phyloP scores from a whole-genome alignment of 1,140 invertebrate genomes.

The Lucilia sericata region DNA sequence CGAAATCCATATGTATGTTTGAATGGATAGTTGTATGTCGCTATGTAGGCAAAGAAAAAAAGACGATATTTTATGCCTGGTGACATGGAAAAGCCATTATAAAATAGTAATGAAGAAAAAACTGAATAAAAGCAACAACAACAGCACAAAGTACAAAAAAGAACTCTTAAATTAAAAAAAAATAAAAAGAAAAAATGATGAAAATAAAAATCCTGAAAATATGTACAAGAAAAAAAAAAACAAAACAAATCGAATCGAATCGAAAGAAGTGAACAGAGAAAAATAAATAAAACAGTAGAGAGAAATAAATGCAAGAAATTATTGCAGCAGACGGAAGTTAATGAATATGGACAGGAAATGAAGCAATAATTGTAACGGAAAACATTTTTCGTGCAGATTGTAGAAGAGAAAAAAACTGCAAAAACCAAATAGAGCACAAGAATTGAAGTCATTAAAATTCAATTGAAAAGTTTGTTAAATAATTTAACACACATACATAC shows the following conservation, averaged over 20 bases:
- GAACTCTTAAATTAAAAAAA: slow-evolving; percentile 27
- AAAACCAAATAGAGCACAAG: not conserved
- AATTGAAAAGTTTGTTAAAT: slow-evolving; percentile 23
- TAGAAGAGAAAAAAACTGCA: not conserved
- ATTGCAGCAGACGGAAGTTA: slow-evolving; percentile 35
- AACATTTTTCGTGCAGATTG: slow-evolving; percentile 7
- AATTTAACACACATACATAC: not conserved
- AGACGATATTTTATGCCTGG: slow-evolving; percentile 39
- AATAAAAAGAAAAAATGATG: not conserved
- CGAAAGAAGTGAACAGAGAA: not conserved
- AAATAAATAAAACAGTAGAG: not conserved
- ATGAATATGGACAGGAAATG: slow-evolving; percentile 41
- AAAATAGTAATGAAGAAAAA: slow-evolving; percentile 24
- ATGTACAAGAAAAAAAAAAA: slow-evolving; percentile 1
- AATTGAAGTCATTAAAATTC: slow-evolving; percentile 15
- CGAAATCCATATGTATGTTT: not conserved
- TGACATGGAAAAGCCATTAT: slow-evolving; percentile 43
- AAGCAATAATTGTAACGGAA: slow-evolving; percentile 41
- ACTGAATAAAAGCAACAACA: not conserved
- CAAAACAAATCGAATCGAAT: not conserved
- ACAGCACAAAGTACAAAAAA: not conserved
- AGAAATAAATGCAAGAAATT: slow-evolving; percentile 32
- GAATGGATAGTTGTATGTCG: not conserved
- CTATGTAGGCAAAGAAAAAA: not conserved
- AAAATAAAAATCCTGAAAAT: slow-evolving; percentile 29